Base-by-base conservation (phyloP, 2,797 vertebrate genomes). In the Microctenopoma lineatum region DNA sequence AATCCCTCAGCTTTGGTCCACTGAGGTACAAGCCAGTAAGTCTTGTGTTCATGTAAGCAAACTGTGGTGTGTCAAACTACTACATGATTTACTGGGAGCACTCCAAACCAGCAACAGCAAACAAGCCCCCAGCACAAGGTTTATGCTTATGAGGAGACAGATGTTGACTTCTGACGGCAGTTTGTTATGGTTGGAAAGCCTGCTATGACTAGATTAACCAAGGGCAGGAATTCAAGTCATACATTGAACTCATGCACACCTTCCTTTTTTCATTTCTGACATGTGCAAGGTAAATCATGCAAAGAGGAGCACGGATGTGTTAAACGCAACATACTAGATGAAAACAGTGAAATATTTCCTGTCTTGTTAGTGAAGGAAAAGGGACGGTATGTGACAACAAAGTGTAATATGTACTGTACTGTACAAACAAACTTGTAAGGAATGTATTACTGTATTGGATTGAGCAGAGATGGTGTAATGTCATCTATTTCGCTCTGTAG, bases 91-190 rank as follows among this genome's bases (percentile, higher is more conserved):
- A 51, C 4, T 57, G 34, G 21, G 32, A 57, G 32, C 7, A 9
- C 47, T 44, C 59, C 16, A 58, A 66, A 62, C 29, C 53, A 48
- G 58, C 42, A 56, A 47, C n/a, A 44, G 16, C 47, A 65, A 75
- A 77, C 21, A 73, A 36, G 47, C 32, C 25, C 39, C 38, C 61
- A 63, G 39, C 45, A 39, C 18, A 27, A 13, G 32, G 21, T 48
- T 66, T 63, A 51, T 21, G 54, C 47, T 45, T 4, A 14, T 50
- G 38, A 46, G 39, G 7, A 70, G 44, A 62, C 54, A 79, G 48
- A 74, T 71, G 74, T 63, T 52, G 48, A 59, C 39, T 65, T 56
- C 74, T 67, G 63, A 57, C 54, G 65, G 70, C 63, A 42, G 56
- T 63, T 50, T 42, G 27, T 75, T 50, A 58, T 34, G 27, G 39